Base-by-base conservation (phyloP, 2,113 vertebrate genomes). In the Pimephales promelas region DNA sequence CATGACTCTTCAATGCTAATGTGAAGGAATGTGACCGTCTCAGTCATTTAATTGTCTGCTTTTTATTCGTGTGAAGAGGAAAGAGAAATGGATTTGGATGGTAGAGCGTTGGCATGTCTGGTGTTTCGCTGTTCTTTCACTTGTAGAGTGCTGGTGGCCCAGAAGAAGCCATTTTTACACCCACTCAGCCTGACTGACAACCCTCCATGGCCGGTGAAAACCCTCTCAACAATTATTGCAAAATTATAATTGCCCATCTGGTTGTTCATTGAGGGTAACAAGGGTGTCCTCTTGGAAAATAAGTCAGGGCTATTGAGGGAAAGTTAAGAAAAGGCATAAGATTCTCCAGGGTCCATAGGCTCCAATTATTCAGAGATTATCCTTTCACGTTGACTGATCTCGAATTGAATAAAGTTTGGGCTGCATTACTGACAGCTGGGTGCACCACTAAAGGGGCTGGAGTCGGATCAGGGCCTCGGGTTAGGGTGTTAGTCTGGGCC, bases 351-450 rank as follows among this genome's bases (percentile, higher is more conserved):
- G 94, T 95, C 94, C 91, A 92, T 91, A 93, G 95, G 87, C 94
- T 95, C 95, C 95, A 96, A 96, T 97, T 96, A 97, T 96, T 96
- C 96, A 95, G 94, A 97, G 97, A 96, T 97, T 97, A 97, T 97
- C 95, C 95, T 95, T 95, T 95, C 95, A 96, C 95, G 92, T 92
- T 84, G 86, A 92, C 91, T 95, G 95, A 95, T 94, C 93, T 92
- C 91, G 88, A 88, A 92, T 90, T 96, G 96, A 97, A 96, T 95
- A 94, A 96, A 95, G 94, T 94, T 93, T 90, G 91, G 91, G 91
- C 90, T 91, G 89, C 34, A 94, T 97, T 96, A 96, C 95, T 96
- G 96, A 96, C 91, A 94, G 95, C 92, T 90, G 87, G 94, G 90
- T 95, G 95, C 94, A 93, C 93, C 93, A 92, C 95, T 95, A 95